A percentile compares a stretch with the other conserved stretches of the same genome.
Evolutionary conservation across 2,888 invertebrate species (phyloP).

Genomic region (Coleophora deauratella): DNA sequence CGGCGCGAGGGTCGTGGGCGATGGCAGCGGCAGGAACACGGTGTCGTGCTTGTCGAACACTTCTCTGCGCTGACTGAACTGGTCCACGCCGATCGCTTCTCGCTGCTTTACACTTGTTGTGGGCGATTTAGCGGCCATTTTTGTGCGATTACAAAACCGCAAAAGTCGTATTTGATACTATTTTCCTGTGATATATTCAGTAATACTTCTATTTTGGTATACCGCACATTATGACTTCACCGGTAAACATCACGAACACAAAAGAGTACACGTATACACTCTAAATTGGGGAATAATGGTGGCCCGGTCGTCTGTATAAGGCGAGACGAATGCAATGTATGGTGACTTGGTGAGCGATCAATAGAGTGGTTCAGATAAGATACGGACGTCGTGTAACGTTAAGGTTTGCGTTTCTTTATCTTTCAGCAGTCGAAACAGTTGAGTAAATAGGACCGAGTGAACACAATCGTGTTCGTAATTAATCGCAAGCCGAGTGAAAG

Average conservation of each 20-base stretch:
- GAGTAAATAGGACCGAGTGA: slow-evolving; percentile 64
- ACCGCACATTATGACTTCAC: slow-evolving; percentile 70
- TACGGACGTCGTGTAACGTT: slow-evolving; percentile 47
- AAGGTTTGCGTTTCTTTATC: slow-evolving; percentile 66
- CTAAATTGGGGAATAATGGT: slow-evolving; percentile 68
- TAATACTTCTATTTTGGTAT: slow-evolving; percentile 66
- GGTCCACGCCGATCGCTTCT: slow-evolving; percentile 64
- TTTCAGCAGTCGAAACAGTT: slow-evolving; percentile 65
- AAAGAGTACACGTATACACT: slow-evolving; percentile 52
- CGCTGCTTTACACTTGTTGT: slow-evolving; percentile 64
- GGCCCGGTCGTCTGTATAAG: slow-evolving; percentile 62
- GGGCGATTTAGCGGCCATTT: slow-evolving; percentile 68
- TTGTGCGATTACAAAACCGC: slow-evolving; percentile 69
- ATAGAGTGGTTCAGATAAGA: slow-evolving; percentile 68
- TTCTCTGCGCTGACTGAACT: slow-evolving; percentile 69
- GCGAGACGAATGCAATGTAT: slow-evolving; percentile 65
- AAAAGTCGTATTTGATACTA: slow-evolving; percentile 67
- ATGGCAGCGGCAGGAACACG: slow-evolving; percentile 59
- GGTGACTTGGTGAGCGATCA: slow-evolving; percentile 66
- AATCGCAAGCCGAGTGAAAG: slow-evolving; percentile 66
- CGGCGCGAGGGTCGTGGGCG: slow-evolving; percentile 36
- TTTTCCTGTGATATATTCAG: slow-evolving; percentile 70
- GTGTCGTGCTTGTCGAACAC: slow-evolving; percentile 68
- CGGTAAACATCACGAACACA: slow-evolving; percentile 63
- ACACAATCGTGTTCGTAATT: slow-evolving; percentile 63